Evolutionary conservation across 2,797 vertebrate genomes (phyloP).

Genomic region (Nasua narica): DNA sequence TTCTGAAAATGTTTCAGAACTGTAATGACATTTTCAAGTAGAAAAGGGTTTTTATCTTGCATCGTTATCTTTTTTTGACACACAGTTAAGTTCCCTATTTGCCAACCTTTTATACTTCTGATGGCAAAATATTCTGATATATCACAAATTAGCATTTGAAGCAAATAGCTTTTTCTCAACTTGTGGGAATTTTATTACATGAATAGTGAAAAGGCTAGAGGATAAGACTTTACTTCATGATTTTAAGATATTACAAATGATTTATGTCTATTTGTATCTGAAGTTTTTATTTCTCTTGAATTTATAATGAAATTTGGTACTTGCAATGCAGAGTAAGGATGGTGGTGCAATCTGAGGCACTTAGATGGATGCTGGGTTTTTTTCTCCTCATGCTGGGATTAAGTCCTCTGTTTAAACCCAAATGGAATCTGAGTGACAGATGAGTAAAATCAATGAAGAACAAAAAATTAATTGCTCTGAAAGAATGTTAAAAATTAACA

Average conservation of each 20-base stretch:
- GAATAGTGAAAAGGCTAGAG: background rate
- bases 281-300: background rate
- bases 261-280: constrained; percentile 13
- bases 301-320: background rate
- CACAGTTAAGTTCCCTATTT: constrained; percentile 27
- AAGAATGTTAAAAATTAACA: constrained; percentile 16
- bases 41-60: constrained; percentile 12
- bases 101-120: constrained; percentile 3
- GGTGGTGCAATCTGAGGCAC: background rate
- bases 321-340: background rate
- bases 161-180: constrained; percentile 15
- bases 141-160: constrained; percentile 10
- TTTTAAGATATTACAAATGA: constrained; percentile 32
- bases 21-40: constrained; percentile 42
- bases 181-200: constrained; percentile 8
- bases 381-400: background rate
- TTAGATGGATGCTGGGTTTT: background rate
- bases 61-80: constrained; percentile 15
- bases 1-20: constrained; percentile 57
- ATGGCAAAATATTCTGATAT: constrained; percentile 29
- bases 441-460: background rate
- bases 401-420: background rate
- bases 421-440: background rate
- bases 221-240: background rate
- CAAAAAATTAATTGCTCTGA: background rate